phyloP scores from a whole-genome alignment of 2,888 invertebrate species.

The Chrysopilus asiliformis region DNA sequence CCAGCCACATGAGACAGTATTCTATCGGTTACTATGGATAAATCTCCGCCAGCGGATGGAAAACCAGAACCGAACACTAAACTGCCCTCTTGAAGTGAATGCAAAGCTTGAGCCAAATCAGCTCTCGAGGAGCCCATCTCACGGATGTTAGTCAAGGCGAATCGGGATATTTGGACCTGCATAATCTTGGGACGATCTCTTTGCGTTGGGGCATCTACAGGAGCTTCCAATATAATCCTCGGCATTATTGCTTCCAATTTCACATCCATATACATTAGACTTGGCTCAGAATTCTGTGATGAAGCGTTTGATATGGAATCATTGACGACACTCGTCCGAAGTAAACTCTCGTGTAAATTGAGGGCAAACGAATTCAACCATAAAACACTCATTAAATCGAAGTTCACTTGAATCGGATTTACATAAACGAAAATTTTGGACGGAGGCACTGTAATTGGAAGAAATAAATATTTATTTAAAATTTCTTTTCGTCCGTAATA shows the following conservation, averaged over 20 bases:
- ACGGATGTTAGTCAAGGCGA: constrained; percentile 53
- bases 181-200: constrained; percentile 78
- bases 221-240: constrained; percentile 53
- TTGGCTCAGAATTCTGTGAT: constrained; percentile 23
- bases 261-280: constrained; percentile 60
- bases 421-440: constrained; percentile 84
- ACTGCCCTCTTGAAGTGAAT: constrained; percentile 61
- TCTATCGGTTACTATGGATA: constrained; percentile 67
- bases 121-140: constrained; percentile 49
- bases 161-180: constrained; percentile 43
- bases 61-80: constrained; percentile 66
- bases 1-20: constrained; percentile 60
- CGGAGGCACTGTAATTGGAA: constrained; percentile 59
- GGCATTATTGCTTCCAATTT: constrained; percentile 89
- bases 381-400: constrained; percentile 77
- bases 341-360: constrained; percentile 66
- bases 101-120: constrained; percentile 66
- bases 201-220: constrained; percentile 61
- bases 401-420: constrained; percentile 76
- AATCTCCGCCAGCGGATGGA: constrained; percentile 54
- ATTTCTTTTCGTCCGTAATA: too few relatives aligned
- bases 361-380: constrained; percentile 92
- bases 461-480: not conserved
- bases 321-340: constrained; percentile 37
- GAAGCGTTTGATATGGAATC: constrained; percentile 13